Evolutionary conservation across 2,888 invertebrate species (phyloP), one percentile per base, ranked within the genome.

Genomic region (Camponotus fellah): DNA sequence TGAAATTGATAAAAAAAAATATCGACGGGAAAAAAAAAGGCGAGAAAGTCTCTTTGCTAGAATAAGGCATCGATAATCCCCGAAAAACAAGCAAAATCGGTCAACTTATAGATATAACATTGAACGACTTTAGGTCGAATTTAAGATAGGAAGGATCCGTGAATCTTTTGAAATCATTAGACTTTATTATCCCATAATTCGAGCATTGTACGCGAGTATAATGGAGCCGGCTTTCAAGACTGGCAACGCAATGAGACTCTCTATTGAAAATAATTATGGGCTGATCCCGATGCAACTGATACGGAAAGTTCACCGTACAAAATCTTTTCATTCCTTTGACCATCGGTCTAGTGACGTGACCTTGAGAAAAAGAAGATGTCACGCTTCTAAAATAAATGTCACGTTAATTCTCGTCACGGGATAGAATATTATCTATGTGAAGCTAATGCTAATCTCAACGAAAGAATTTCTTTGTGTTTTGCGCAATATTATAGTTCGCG

Each of bases 221-320:
- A 90, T 86, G 83, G 79, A 74, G 80, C 46, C 21, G 66, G 83
- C 90, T 90, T 89, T 89, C 89, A 89, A 82, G 83, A 69, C 79
- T 56, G 82, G 75, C 66, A 66, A 43, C 87, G 72, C 79, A 89
- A 89, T 90, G 71, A 80, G 84, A 87, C 82, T 74, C 56, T 32
- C 85, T 84, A 90, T 89, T 87, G 89, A 85, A 90, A 89, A 82
- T 87, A 86, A 90, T 90, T 87, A 87, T 79, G 76, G 83, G 83
- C 86, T 86, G 82, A 87, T 87, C 85, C 46, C 82, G 85, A 89
- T 86, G 84, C 68, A 76, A 84, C 65, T 62, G 83, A 85, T 90
- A 90, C 89, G 74, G 84, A 86, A 85, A 89, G 87, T 89, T 89
- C 85, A 83, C 84, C 82, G 90, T 76, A 85, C 80, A 81, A 56